Percentiles rank a stretch among this genome's conserved stretches.
These are phyloP conservation scores for Psittacula cyanocephala DNA, from an alignment of 2,113 vertebrate genomes.

Conservation along the genomic window DNA sequence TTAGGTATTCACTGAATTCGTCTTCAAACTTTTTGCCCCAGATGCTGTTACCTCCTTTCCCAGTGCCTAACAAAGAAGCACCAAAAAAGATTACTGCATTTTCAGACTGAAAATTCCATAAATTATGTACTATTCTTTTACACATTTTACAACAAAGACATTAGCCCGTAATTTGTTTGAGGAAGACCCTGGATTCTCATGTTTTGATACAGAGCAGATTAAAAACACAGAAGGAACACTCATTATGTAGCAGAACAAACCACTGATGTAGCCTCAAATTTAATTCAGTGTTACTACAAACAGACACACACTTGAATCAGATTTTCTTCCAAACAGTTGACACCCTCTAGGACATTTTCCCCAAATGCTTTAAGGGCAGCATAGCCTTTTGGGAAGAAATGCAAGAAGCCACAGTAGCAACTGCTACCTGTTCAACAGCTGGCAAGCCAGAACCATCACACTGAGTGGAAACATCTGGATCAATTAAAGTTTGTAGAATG, in stretches of 20 bases:
- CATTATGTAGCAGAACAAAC: not conserved
- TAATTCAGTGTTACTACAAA: not conserved
- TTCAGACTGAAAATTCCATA: not conserved
- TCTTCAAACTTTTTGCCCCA: conserved; percentile 98
- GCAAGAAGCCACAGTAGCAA: not conserved
- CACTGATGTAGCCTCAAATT: not conserved
- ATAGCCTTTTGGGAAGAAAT: not conserved
- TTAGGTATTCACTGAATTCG: conserved; percentile 95
- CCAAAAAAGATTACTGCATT: not conserved
- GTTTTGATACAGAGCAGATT: not conserved
- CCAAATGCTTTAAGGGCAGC: not conserved
- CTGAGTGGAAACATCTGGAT: not conserved
- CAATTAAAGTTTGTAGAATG: not conserved
- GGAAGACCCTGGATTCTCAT: not conserved
- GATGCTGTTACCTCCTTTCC: conserved; percentile 96
- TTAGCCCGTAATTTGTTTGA: not conserved
- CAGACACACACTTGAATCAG: not conserved
- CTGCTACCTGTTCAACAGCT: not conserved
- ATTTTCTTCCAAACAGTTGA: not conserved
- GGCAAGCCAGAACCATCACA: not conserved
- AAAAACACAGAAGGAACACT: not conserved
- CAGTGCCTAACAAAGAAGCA: conserved; percentile 80
- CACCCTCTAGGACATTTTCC: not conserved
- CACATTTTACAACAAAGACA: not conserved
- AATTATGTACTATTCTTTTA: not conserved